Conservation (phyloP, 2,888 invertebrate genomes). For the Gasteruption jaculator region DNA sequence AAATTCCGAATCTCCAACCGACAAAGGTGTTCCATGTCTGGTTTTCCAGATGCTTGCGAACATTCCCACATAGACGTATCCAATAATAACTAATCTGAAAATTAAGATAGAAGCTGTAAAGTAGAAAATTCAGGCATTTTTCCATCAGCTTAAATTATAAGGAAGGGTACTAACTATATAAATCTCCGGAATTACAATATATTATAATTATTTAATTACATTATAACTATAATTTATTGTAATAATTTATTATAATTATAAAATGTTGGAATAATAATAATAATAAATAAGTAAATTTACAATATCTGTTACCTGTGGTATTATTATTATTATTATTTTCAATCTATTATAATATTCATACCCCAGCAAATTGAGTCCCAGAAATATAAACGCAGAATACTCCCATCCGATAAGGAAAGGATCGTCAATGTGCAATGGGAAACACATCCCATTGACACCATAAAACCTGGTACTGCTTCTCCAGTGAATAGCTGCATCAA, state of each 20-base stretch:
- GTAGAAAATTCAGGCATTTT: background rate
- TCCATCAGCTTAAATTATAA: background rate
- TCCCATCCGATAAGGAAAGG: slow-evolving; percentile 66
- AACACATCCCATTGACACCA: slow-evolving; percentile 65
- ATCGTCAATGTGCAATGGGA: slow-evolving; percentile 67
- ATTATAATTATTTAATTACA: background rate
- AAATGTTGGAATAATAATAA: background rate
- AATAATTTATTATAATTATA: background rate
- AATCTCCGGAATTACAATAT: background rate
- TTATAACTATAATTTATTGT: slow-evolving; percentile 3
- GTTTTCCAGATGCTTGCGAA: slow-evolving; percentile 63
- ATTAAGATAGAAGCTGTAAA: background rate
- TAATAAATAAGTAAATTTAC: background rate
- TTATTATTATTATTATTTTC: background rate
- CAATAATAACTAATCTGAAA: slow-evolving; percentile 57
- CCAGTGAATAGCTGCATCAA: slow-evolving; percentile 56
- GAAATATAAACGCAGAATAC: slow-evolving; percentile 67
- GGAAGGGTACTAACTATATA: background rate
- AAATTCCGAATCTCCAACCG: slow-evolving; percentile 61
- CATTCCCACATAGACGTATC: slow-evolving; percentile 60
- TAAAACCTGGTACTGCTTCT: slow-evolving; percentile 60
- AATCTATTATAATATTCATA: slow-evolving; percentile 30
- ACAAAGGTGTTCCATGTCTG: slow-evolving; percentile 58
- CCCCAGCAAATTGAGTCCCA: slow-evolving; percentile 63
- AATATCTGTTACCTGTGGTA: background rate